These are phyloP conservation scores for Drosophila equinoxialis DNA, from an alignment of 1,140 invertebrate species.

Conservation along the genomic window DNA sequence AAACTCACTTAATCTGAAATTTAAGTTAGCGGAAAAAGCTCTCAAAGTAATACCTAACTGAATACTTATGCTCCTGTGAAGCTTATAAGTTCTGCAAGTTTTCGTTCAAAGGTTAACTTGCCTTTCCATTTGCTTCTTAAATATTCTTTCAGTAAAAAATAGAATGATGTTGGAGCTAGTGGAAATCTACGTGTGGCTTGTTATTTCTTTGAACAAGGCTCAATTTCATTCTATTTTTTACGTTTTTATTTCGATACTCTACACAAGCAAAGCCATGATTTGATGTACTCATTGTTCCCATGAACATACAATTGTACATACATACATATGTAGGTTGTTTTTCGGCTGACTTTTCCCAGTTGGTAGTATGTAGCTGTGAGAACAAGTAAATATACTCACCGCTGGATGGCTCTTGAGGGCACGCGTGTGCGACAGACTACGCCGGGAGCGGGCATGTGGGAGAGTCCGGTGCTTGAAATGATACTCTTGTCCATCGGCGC, in stretches of 20 bases:
- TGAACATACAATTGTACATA: no score
- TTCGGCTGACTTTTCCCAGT: neutral
- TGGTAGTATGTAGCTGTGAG: slow-evolving; percentile 17
- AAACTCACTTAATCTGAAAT: neutral
- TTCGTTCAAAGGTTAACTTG: neutral
- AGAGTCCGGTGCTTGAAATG: slow-evolving; percentile 95
- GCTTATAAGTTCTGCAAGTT: neutral
- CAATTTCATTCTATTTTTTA: slow-evolving; percentile 14
- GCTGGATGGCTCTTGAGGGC: slow-evolving; percentile 94
- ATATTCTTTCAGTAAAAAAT: neutral
- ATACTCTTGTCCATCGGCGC: slow-evolving; percentile 93
- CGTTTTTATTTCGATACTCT: slow-evolving; percentile 1
- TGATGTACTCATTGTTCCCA: slow-evolving; percentile 1
- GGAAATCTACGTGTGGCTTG: no score
- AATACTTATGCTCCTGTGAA: no score
- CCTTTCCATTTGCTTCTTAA: neutral
- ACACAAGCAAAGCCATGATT: slow-evolving; percentile 1
- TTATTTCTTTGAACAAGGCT: neutral
- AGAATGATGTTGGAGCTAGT: no score
- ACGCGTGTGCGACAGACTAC: slow-evolving; percentile 93
- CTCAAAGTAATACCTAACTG: neutral
- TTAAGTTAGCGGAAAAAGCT: neutral
- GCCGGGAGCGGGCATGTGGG: slow-evolving; percentile 91
- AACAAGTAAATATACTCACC: slow-evolving; percentile 86
- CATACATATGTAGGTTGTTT: neutral